Percentiles rank a stretch among this genome's conserved stretches.
Evolutionary conservation across 2,113 vertebrate species (phyloP).

Genomic region (Psittacara wagleri): DNA sequence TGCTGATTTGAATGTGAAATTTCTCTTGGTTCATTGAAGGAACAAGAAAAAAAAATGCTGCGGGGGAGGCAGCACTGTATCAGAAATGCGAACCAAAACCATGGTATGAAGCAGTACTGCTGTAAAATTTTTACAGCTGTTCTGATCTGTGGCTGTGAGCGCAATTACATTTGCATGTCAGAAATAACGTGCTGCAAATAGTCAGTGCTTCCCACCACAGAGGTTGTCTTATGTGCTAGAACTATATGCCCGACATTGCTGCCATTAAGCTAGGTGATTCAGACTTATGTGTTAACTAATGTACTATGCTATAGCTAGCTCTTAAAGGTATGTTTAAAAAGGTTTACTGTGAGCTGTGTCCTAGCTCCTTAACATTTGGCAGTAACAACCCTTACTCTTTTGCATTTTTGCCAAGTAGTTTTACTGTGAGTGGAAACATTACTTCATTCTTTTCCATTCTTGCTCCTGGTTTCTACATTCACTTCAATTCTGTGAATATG

Average conservation of each 20-base stretch:
- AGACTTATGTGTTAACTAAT: not conserved
- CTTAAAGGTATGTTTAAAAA: not conserved
- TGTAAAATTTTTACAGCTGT: not conserved
- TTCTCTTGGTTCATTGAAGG: not conserved
- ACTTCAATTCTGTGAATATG: not conserved
- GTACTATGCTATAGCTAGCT: not conserved
- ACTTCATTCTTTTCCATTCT: not conserved
- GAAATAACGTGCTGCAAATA: not conserved
- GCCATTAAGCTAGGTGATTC: not conserved
- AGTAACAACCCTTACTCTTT: not conserved
- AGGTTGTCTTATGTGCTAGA: not conserved
- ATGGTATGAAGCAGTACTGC: not conserved
- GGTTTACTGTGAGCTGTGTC: not conserved
- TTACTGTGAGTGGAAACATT: not conserved
- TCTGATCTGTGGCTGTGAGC: not conserved
- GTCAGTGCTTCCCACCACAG: not conserved
- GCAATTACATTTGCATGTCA: not conserved
- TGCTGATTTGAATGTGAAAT: not conserved
- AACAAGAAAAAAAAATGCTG: not conserved
- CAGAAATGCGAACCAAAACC: not conserved
- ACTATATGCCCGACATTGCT: not conserved
- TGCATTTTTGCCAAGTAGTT: not conserved
- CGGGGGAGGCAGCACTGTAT: not conserved
- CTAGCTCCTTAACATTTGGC: not conserved
- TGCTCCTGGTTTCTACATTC: not conserved